Evolutionary conservation across 2,797 vertebrate species (phyloP).

Genomic region (Acanthis flammea): DNA sequence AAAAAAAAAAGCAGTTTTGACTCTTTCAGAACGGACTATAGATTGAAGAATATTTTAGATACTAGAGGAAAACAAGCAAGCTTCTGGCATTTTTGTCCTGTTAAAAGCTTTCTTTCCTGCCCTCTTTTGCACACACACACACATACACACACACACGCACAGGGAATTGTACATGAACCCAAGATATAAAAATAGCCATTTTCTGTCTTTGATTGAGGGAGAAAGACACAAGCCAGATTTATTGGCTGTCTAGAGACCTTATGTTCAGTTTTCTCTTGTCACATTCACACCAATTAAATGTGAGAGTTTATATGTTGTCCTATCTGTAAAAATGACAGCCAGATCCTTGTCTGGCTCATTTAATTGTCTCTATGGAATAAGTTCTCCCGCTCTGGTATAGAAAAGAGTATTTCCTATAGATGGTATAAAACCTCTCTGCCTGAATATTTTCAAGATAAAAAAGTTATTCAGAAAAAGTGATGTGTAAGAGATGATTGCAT

Average conservation of each 20-base stretch:
- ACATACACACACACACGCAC: not conserved
- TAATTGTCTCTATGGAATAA: constrained; percentile 52
- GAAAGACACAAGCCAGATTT: constrained; percentile 54
- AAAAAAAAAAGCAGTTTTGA: not conserved
- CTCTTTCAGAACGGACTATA: not conserved
- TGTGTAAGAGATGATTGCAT: not conserved
- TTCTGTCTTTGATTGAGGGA: constrained; percentile 31
- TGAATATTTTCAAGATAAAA: not conserved
- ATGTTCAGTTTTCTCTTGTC: constrained; percentile 61
- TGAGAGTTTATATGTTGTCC: constrained; percentile 61
- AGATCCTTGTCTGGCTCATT: constrained; percentile 39
- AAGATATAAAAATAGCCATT: constrained; percentile 37
- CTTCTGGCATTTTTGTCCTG: not conserved
- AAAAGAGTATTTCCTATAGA: not conserved
- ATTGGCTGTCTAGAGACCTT: constrained; percentile 62
- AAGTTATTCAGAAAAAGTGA: not conserved
- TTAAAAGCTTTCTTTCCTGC: not conserved
- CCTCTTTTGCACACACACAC: not conserved
- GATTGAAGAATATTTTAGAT: not conserved
- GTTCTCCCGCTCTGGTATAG: not conserved
- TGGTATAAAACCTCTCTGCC: not conserved
- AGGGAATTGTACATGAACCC: not conserved
- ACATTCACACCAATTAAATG: constrained; percentile 65
- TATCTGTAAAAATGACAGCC: constrained; percentile 59
- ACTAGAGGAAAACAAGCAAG: not conserved